Evolutionary conservation across 2,888 invertebrate species (phyloP), one percentile per base, ranked within the genome.

Genomic region (Oligia latruncula): DNA sequence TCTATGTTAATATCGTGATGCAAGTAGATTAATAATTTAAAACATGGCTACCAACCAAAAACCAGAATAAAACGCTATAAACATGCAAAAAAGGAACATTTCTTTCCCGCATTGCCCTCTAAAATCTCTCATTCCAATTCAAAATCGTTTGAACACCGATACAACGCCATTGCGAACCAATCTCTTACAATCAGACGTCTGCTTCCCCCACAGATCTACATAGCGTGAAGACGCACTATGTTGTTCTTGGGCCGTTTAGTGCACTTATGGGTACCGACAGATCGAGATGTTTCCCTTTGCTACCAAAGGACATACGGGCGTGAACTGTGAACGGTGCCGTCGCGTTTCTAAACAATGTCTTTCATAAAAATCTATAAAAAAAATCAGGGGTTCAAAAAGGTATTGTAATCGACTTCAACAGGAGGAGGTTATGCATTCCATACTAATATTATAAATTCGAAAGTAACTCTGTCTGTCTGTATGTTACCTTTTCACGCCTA

Each of bases 201-300:
- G 90, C 84, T 86, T 89, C 90, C 88, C 85, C 88, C 81, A 84
- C 89, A 87, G 88, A 94, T 93, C 92, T 93, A 92, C 94, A 94
- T 94, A 92, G 90, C 90, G 90, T 90, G 92, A 91, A 92, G 92
- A 92, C 92, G 89, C 92, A 93, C 93, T 93, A 94, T 92, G 85
- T 84, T 92, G 90, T 92, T 93, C 92, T 92, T 90, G 90, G 83
- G 89, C 86, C 90, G 92, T 95, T 95, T 95, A 95, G 93, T 93
- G 91, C 94, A 94, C 95, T 95, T 94, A 89, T 79, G 95, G 92
- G 91, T 93, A 87, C 87, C 88, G 58, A 72, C 77, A 79, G 87
- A 88, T 85, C 81, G 85, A 84, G 85, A 88, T 90, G 90, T 81
- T 84, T 81, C 80, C 82, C 78, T 58, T 20, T 29, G 71, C 49